A percentile compares a stretch with the other conserved stretches of the same genome.
phyloP scores from a whole-genome alignment of 2,113 vertebrate genomes.

The Procavia capensis region DNA sequence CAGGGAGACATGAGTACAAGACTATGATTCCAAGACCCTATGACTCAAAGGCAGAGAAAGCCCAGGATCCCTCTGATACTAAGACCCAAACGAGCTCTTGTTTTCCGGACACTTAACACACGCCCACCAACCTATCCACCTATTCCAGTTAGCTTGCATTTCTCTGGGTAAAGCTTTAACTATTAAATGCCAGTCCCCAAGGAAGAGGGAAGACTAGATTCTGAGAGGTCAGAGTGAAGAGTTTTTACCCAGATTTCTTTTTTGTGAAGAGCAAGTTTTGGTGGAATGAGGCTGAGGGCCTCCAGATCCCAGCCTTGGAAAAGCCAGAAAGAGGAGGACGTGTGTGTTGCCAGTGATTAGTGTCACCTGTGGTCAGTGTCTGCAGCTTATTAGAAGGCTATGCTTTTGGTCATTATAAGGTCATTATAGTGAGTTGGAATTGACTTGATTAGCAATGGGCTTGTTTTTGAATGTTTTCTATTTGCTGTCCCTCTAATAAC shows the following conservation, averaged over 20 bases:
- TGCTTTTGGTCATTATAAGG: no score
- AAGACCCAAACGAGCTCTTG: not conserved
- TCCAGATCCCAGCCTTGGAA: not conserved
- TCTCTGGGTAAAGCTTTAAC: not conserved
- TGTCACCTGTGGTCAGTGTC: not conserved
- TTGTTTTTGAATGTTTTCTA: no score
- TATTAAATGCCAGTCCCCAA: not conserved
- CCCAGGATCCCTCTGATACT: not conserved
- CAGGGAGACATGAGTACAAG: not conserved
- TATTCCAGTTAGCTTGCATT: not conserved
- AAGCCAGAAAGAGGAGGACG: not conserved
- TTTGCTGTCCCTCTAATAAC: not conserved
- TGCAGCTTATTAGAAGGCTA: not conserved
- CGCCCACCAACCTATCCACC: not conserved
- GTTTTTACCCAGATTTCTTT: not conserved
- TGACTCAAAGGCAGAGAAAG: not conserved
- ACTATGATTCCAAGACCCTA: not conserved
- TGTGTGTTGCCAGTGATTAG: not conserved
- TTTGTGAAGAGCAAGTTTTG: not conserved
- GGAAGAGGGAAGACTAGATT: no score
- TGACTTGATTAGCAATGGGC: no score
- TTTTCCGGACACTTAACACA: not conserved
- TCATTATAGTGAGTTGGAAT: no score
- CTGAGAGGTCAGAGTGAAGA: not conserved
- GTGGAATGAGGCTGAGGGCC: not conserved